Conservation (phyloP, 2,113 vertebrate species). For the Piliocolobus tephrosceles region DNA sequence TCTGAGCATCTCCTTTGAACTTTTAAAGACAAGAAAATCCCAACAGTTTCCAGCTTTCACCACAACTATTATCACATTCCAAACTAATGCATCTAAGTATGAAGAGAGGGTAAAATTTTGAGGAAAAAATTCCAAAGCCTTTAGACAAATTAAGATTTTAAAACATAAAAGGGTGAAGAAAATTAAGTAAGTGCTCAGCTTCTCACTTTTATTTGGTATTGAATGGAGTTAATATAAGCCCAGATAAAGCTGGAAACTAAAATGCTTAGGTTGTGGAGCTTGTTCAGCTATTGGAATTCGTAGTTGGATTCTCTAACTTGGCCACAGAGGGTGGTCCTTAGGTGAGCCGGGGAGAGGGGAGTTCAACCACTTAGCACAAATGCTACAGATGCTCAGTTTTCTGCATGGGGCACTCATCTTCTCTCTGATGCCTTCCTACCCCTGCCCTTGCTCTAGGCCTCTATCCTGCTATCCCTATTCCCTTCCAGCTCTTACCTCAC, state of each 20-base stretch:
- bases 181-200: not conserved
- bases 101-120: not conserved
- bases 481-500: not conserved
- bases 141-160: slow-evolving; percentile 6
- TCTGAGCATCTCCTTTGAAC: not conserved
- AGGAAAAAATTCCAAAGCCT: not conserved
- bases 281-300: not conserved
- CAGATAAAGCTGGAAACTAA: slow-evolving; percentile 31
- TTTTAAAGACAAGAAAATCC: slow-evolving; percentile 15
- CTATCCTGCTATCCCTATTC: not conserved
- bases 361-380: not conserved
- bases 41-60: slow-evolving; percentile 15
- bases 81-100: not conserved
- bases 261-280: not conserved
- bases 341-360: not conserved
- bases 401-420: not conserved
- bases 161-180: not conserved
- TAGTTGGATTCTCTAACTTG: not conserved
- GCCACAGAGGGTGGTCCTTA: not conserved
- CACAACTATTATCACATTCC: not conserved
- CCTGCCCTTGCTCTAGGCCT: not conserved
- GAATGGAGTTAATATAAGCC: not conserved
- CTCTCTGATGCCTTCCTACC: not conserved
- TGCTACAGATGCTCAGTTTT: not conserved
- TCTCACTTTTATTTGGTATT: slow-evolving; percentile 23